These are phyloP conservation scores for Brachionus koreanus DNA, from an alignment of 1,140 invertebrate species.

Conservation along the genomic window DNA sequence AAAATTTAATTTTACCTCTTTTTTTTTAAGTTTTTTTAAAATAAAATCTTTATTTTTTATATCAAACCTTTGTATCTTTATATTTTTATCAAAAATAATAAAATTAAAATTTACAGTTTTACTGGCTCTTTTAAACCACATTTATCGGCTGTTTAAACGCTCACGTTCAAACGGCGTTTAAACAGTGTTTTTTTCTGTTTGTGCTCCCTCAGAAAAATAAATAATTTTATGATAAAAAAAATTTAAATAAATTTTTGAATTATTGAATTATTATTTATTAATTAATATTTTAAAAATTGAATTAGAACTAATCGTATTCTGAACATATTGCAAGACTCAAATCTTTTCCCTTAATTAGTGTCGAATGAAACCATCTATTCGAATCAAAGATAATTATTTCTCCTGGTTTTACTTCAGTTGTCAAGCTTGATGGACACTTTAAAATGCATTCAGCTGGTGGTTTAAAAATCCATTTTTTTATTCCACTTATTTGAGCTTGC, in stretches of 20 bases:
- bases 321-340: conserved; percentile 91
- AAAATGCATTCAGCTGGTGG: conserved; percentile 82
- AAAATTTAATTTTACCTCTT: too few species aligned
- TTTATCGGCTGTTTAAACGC: too few species aligned
- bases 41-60: too few species aligned
- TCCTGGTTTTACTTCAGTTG: conserved; percentile 72
- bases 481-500: conserved; percentile 83
- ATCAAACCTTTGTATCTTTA: too few species aligned
- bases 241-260: not conserved
- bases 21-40: too few species aligned
- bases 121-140: too few species aligned
- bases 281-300: not conserved
- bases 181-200: too few species aligned
- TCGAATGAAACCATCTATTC: conserved; percentile 90
- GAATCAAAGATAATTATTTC: conserved; percentile 77
- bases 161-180: too few species aligned
- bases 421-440: conserved; percentile 65
- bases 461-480: conserved; percentile 77
- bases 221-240: too few species aligned
- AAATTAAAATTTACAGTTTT: too few species aligned
- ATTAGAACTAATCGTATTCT: conserved; percentile 72
- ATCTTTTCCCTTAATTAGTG: conserved; percentile 71
- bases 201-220: too few species aligned
- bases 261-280: not conserved
- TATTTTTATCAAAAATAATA: too few species aligned